These are phyloP conservation scores for Oryctes rhinoceros DNA, from an alignment of 1,140 invertebrate genomes.

Conservation along the genomic window DNA sequence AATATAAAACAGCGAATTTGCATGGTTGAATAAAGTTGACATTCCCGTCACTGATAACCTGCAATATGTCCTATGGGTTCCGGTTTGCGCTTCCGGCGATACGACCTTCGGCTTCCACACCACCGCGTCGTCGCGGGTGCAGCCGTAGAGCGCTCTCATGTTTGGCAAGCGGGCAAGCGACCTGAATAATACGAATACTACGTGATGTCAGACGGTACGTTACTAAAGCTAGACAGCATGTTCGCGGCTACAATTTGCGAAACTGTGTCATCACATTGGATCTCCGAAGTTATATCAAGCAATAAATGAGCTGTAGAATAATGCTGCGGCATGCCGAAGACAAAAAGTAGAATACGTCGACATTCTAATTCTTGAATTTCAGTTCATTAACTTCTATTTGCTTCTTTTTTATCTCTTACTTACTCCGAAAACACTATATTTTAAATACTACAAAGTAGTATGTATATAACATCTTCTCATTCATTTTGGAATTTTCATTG, in stretches of 20 bases:
- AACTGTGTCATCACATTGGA: slow-evolving; percentile 14
- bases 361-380: too few species aligned
- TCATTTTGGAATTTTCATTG: too few species aligned
- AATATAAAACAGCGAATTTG: neutral
- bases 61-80: slow-evolving; percentile 13
- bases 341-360: too few species aligned
- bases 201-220: neutral
- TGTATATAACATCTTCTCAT: too few species aligned
- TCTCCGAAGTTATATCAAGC: neutral
- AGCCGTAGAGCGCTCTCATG: neutral
- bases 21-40: neutral
- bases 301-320: neutral
- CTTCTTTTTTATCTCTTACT: too few species aligned
- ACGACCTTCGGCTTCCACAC: neutral
- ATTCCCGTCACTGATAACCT: slow-evolving; percentile 13
- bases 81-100: slow-evolving; percentile 12
- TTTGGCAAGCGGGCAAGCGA: neutral
- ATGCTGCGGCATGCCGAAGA: neutral
- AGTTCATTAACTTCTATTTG: too few species aligned
- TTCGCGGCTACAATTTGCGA: neutral
- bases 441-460: too few species aligned
- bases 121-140: neutral
- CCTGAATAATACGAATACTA: neutral
- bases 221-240: neutral
- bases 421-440: too few species aligned